Conservation (phyloP, 2,888 invertebrate species). For the Acleris holmiana region DNA sequence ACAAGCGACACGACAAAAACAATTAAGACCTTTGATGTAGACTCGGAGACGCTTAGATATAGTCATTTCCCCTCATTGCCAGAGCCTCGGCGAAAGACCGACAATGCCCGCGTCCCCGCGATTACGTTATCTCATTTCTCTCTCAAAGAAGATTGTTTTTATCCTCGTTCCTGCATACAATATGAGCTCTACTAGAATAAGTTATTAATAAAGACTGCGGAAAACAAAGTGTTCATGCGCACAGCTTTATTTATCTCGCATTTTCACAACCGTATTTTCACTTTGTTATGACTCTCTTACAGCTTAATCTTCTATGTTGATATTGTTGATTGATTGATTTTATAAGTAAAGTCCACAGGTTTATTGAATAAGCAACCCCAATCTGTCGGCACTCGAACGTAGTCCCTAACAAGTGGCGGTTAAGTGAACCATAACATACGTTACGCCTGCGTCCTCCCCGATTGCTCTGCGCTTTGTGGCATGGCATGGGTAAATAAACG, state of each 20-base stretch:
- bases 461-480: slow-evolving; percentile 46
- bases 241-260: slow-evolving; percentile 5
- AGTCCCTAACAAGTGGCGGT: slow-evolving; percentile 50
- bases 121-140: slow-evolving; percentile 40
- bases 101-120: slow-evolving; percentile 35
- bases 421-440: slow-evolving; percentile 47
- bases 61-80: slow-evolving; percentile 36
- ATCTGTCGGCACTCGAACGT: slow-evolving; percentile 37
- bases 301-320: slow-evolving; percentile 23
- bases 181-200: slow-evolving; percentile 31
- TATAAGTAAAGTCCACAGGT: slow-evolving; percentile 34
- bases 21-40: slow-evolving; percentile 32
- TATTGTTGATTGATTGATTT: slow-evolving; percentile 20
- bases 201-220: slow-evolving; percentile 31
- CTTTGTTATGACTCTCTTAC: slow-evolving; percentile 2
- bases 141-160: slow-evolving; percentile 39
- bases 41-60: slow-evolving; percentile 26
- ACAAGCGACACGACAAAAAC: slow-evolving; percentile 24
- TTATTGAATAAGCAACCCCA: slow-evolving; percentile 34
- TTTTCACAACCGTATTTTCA: slow-evolving; percentile 1
- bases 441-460: slow-evolving; percentile 38
- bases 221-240: slow-evolving; percentile 23
- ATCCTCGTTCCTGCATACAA: slow-evolving; percentile 36
- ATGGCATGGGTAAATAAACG: slow-evolving; percentile 64
- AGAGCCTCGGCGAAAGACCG: slow-evolving; percentile 20